phyloP scores from a whole-genome alignment of 2,888 invertebrate genomes.

The Lycophotia porphyrea region DNA sequence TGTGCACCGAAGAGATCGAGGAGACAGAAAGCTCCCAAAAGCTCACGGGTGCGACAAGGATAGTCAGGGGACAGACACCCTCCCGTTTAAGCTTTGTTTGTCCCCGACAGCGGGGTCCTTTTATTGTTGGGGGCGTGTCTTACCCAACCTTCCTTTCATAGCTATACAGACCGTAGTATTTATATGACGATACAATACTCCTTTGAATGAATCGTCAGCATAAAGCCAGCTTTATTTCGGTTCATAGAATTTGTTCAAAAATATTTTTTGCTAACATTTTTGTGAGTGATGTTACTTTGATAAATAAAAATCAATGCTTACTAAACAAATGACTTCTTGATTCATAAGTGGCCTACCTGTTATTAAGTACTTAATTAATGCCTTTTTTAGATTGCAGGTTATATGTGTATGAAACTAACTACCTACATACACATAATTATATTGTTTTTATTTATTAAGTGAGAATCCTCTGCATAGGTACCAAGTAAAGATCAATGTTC shows the following conservation, averaged over 20 bases:
- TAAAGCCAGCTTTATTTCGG: background rate
- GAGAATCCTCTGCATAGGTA: constrained; percentile 56
- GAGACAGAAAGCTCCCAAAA: constrained; percentile 81
- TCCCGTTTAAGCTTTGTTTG: constrained; percentile 72
- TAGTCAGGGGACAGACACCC: constrained; percentile 68
- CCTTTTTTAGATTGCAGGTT: background rate
- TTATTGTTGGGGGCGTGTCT: constrained; percentile 72
- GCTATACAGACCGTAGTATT: constrained; percentile 20
- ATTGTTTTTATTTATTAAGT: constrained; percentile 10
- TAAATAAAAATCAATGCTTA: background rate
- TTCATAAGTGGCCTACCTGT: background rate
- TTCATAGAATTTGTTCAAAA: background rate
- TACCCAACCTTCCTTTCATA: constrained; percentile 37
- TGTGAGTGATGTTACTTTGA: constrained; percentile 50
- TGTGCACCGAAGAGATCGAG: constrained; percentile 69
- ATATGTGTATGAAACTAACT: background rate
- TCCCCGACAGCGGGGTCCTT: constrained; percentile 70
- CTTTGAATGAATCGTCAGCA: constrained; percentile 16
- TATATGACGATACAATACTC: constrained; percentile 13
- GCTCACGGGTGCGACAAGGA: constrained; percentile 82
- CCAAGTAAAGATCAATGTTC: constrained; percentile 73
- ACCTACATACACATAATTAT: background rate
- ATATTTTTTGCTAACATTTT: constrained; percentile 34
- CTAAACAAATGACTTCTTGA: constrained; percentile 2
- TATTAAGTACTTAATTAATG: background rate